phyloP scores from a whole-genome alignment of 1,140 invertebrate genomes.

The Drosophila miranda region DNA sequence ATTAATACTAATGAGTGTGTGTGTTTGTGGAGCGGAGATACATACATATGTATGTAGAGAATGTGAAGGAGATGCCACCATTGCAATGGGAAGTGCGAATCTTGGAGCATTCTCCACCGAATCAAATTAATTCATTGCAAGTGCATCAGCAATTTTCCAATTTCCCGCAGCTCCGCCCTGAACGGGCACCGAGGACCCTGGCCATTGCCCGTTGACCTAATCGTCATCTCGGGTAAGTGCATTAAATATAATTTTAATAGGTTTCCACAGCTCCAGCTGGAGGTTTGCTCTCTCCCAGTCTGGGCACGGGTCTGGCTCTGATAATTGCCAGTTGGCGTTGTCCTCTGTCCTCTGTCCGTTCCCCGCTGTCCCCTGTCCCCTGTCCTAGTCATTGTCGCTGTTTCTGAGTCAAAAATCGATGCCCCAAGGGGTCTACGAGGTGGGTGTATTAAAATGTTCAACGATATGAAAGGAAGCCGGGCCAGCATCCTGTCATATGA shows the following conservation, averaged over 20 bases:
- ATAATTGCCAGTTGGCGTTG: constrained; percentile 27
- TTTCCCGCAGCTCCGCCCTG: neutral
- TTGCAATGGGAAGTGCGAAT: neutral
- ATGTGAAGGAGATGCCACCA: constrained; percentile 1
- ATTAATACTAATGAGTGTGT: constrained; percentile 6
- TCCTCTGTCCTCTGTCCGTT: neutral
- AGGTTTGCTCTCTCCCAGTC: neutral
- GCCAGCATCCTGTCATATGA: constrained; percentile 28
- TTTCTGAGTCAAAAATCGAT: constrained; percentile 32
- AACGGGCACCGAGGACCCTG: neutral
- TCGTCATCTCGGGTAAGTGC: constrained; percentile 34
- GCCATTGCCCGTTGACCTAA: constrained; percentile 18
- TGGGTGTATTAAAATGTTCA: neutral
- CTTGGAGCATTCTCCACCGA: neutral
- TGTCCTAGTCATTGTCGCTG: constrained; percentile 5
- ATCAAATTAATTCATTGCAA: constrained; percentile 25
- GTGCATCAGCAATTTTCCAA: constrained; percentile 22
- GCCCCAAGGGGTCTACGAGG: neutral
- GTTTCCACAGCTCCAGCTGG: constrained; percentile 1
- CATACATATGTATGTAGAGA: no score
- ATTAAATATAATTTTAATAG: constrained; percentile 50
- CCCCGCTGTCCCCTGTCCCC: no score
- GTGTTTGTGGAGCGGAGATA: neutral
- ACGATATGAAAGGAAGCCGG: constrained; percentile 11
- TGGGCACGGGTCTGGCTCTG: constrained; percentile 3